Conservation (phyloP, 2,113 vertebrate genomes). For the Malurus alboscapulatus region DNA sequence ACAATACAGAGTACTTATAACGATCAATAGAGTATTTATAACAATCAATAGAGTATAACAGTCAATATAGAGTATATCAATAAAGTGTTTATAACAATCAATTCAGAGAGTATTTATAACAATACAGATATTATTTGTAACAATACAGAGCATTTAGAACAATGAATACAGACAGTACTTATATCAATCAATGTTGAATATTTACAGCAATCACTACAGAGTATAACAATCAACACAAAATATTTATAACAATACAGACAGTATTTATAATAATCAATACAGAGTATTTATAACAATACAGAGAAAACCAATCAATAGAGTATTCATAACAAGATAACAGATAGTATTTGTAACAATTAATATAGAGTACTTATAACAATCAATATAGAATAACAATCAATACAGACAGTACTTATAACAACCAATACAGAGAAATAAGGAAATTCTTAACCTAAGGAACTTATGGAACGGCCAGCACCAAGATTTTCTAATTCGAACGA, state of each 20-base stretch:
- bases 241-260: too few relatives aligned
- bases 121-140: too few relatives aligned
- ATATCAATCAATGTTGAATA: too few relatives aligned
- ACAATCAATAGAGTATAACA: background rate
- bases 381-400: background rate
- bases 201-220: background rate
- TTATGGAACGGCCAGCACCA: background rate
- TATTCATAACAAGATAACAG: too few relatives aligned
- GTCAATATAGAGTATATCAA: too few relatives aligned
- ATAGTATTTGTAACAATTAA: background rate
- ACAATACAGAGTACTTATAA: too few relatives aligned
- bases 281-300: background rate
- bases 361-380: background rate
- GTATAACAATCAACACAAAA: background rate
- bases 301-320: too few relatives aligned
- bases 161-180: too few relatives aligned
- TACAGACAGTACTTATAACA: background rate
- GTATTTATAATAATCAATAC: background rate
- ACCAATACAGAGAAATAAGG: background rate
- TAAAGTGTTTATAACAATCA: too few relatives aligned
- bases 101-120: too few relatives aligned
- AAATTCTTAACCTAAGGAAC: background rate
- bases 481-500: background rate
- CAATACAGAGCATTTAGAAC: too few relatives aligned
- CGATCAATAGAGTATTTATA: background rate